Evolutionary conservation across 2,797 vertebrate genomes (phyloP).

Genomic region (Bovichtus diacanthus): DNA sequence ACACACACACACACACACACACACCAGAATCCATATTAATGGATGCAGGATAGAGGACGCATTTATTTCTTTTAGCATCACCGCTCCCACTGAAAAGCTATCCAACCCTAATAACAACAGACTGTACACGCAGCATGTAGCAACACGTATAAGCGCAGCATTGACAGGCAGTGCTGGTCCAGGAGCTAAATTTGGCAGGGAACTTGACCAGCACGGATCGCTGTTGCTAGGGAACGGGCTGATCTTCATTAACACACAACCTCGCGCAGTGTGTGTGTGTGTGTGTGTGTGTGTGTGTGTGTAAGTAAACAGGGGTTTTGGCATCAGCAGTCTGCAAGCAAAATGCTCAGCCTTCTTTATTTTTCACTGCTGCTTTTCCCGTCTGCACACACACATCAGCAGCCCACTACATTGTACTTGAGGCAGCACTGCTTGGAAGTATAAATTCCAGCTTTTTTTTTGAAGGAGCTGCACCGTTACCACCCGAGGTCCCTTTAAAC

Average conservation of each 20-base stretch:
- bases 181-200: conserved; percentile 73
- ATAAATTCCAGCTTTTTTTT: too few species aligned
- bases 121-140: conserved; percentile 12
- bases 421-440: neutral
- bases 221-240: conserved; percentile 79
- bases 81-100: neutral
- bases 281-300: neutral
- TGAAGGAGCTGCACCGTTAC: too few species aligned
- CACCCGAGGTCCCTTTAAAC: neutral
- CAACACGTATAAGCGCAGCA: conserved; percentile 23
- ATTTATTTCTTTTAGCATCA: neutral
- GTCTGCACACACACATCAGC: conserved; percentile 25
- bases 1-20: neutral
- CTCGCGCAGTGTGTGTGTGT: neutral
- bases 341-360: conserved; percentile 28
- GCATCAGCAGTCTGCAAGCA: conserved; percentile 37
- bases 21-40: neutral
- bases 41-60: neutral
- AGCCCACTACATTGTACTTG: neutral
- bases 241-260: conserved; percentile 60
- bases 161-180: conserved; percentile 36
- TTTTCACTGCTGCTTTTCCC: conserved; percentile 37
- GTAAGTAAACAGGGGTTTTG: conserved; percentile 34
- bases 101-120: neutral
- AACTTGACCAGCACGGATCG: conserved; percentile 63